Base-by-base conservation (phyloP, 1,140 invertebrate species). In the Platorchestia sp. region DNA sequence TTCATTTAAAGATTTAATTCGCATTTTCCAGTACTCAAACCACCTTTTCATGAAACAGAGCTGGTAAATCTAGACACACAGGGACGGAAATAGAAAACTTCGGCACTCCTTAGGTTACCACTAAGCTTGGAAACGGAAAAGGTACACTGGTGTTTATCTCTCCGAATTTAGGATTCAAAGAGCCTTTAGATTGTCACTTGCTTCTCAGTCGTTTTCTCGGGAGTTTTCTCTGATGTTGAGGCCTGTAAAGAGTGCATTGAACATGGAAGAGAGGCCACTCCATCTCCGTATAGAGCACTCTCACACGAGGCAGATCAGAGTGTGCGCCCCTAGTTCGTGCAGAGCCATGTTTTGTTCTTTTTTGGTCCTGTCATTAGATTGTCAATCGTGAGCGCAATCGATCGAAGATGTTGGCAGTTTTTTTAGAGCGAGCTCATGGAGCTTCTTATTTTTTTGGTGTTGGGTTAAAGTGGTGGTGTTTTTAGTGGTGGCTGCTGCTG, bases 371-470 rank as follows among this genome's bases (percentile, higher is more conserved):
- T 93, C 91, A 47, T 47, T 93, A 47, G 91, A 93, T 93, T 93
- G 91, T 93, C 91, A 93, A 93, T 93, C 91, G 91, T 93, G 91
- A 45, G 91, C n/a, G 91, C 91, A 45, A 93, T 93, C 91, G 91
- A 93, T 93, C 43, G 91, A 93, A 19, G 91, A 45, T 45, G 43
- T 45, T 47, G 91, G 91, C 45, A 93, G 40, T 93, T 47, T 91
- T 93, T 75, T 75, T 75, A 75, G 14, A 22, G 27, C 45, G 45
- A 93, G 45, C 16, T 93, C 91, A 93, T 93, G 91, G 91, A 93
- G 91, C 91, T 93, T 45, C 91, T 93, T 93, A 93, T 93, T 93
- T 93, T n/a, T 93, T 93, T 93, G 43, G 91, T 47, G 91, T 22
- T 47, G 45, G 45, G 45, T 93, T 93, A 93, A 93, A 93, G 91